Percentiles rank a stretch among this genome's conserved stretches.
Conservation (phyloP, 2,113 vertebrate species). For the Anthoscopus minutus region DNA sequence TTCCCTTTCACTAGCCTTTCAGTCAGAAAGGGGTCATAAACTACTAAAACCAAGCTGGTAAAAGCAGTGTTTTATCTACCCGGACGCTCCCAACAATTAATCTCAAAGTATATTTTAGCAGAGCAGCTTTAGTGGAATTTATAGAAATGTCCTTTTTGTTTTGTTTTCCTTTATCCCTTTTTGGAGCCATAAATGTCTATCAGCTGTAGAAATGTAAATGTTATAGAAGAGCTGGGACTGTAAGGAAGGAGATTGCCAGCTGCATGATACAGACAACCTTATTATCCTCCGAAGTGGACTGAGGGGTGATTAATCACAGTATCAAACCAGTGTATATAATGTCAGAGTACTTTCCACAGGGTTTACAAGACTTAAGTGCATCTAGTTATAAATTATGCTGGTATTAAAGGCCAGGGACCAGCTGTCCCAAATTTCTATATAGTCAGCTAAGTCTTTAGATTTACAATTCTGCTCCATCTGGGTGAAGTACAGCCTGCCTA, state of each 20-base stretch:
- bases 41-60: neutral
- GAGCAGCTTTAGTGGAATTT: slow-evolving; percentile 17
- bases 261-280: slow-evolving; percentile 13
- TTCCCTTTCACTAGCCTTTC: neutral
- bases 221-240: neutral
- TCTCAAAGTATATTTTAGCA: slow-evolving; percentile 6
- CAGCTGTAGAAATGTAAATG: slow-evolving; percentile 37
- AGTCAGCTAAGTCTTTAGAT: slow-evolving; percentile 42
- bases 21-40: neutral
- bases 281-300: slow-evolving; percentile 13
- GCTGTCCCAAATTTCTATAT: slow-evolving; percentile 53
- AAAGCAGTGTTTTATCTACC: neutral
- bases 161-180: slow-evolving; percentile 12
- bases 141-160: neutral
- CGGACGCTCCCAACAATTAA: neutral
- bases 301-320: slow-evolving; percentile 28
- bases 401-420: slow-evolving; percentile 51
- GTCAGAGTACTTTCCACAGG: slow-evolving; percentile 28
- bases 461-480: slow-evolving; percentile 40
- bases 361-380: slow-evolving; percentile 52
- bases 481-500: slow-evolving; percentile 17
- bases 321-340: slow-evolving; percentile 50
- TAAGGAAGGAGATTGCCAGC: slow-evolving; percentile 23
- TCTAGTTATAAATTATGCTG: slow-evolving; percentile 50
- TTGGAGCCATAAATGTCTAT: neutral